phyloP scores from a whole-genome alignment of 2,797 vertebrate genomes.

The Chrysocyon brachyurus region DNA sequence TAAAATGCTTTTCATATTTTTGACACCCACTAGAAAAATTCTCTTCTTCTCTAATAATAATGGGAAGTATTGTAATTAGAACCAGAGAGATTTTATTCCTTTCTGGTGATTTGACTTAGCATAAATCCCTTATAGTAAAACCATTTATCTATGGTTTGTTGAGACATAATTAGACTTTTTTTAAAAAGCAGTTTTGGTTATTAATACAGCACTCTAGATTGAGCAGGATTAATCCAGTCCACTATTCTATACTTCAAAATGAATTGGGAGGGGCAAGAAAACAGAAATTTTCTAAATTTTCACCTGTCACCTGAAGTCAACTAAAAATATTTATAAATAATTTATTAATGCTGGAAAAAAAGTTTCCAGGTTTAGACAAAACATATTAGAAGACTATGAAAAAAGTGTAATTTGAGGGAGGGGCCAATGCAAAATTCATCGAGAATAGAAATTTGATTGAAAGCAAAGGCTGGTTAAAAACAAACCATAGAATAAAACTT shows the following conservation, averaged over 20 bases:
- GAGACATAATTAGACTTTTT: conserved; percentile 32
- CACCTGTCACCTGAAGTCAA: not conserved
- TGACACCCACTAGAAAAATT: conserved; percentile 44
- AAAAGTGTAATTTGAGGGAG: not conserved
- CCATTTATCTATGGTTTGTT: not conserved
- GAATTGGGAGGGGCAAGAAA: not conserved
- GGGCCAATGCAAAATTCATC: conserved; percentile 56
- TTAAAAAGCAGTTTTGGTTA: conserved; percentile 31
- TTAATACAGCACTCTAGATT: not conserved
- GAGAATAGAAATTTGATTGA: conserved; percentile 28
- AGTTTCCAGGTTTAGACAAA: not conserved
- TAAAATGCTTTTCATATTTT: conserved; percentile 32
- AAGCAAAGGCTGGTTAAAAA: conserved; percentile 33
- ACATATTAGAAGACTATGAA: not conserved
- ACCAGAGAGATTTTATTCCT: conserved; percentile 22
- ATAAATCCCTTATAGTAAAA: conserved; percentile 36
- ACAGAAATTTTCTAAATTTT: conserved; percentile 11
- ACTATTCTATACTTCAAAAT: conserved; percentile 39
- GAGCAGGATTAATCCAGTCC: not conserved
- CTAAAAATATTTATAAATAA: conserved; percentile 63
- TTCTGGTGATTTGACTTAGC: not conserved
- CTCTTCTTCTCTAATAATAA: not conserved
- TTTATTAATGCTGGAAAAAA: not conserved
- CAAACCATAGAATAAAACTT: conserved; percentile 28
- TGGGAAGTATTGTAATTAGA: not conserved